Conservation (phyloP, 2,113 vertebrate genomes). For the Noturus placidus region DNA sequence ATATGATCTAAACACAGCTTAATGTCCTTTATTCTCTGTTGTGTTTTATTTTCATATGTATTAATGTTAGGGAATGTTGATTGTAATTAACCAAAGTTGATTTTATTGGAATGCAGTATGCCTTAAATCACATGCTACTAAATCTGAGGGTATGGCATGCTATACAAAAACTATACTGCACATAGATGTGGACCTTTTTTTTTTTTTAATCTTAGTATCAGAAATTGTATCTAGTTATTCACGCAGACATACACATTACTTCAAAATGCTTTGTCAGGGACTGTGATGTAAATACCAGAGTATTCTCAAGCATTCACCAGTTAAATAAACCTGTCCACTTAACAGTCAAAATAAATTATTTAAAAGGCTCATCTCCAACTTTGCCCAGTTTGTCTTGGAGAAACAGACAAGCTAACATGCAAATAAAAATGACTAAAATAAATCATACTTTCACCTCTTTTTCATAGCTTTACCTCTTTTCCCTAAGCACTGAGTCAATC, state of each 20-base stretch:
- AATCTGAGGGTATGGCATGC: background rate
- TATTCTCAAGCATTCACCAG: background rate
- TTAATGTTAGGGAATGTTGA: background rate
- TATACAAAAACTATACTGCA: background rate
- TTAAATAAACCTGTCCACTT: conserved; percentile 12
- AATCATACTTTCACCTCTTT: too few species aligned
- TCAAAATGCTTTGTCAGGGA: background rate
- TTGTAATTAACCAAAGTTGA: background rate
- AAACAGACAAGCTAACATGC: conserved; percentile 3
- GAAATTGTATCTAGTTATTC: background rate
- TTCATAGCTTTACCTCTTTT: conserved; percentile 36
- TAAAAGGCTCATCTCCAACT: conserved; percentile 4
- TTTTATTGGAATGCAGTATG: background rate
- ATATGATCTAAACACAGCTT: background rate
- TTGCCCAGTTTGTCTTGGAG: conserved; percentile 14
- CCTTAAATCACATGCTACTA: background rate
- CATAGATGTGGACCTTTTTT: background rate
- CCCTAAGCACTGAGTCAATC: conserved; percentile 10
- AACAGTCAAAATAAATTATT: conserved; percentile 10
- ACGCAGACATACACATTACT: background rate
- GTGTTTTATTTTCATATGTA: background rate
- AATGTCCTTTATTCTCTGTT: background rate
- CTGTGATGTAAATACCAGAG: background rate
- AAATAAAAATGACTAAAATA: conserved; percentile 14
- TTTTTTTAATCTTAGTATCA: background rate